These are phyloP conservation scores for Dolichoris vasculosae DNA, from an alignment of 1,140 invertebrate genomes.

Conservation along the genomic window DNA sequence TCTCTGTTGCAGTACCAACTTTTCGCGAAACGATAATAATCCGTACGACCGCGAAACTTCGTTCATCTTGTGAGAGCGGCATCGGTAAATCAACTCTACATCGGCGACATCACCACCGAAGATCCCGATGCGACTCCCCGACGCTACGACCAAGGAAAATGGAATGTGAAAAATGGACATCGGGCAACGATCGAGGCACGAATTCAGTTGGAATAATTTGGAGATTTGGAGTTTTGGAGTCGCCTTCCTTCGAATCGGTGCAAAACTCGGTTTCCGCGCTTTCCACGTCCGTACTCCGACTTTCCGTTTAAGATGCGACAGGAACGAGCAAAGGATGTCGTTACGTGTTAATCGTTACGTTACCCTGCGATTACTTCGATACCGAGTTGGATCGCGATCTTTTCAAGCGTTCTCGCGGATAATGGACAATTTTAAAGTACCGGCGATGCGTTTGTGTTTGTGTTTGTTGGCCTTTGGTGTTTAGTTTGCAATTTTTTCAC, in stretches of 20 bases:
- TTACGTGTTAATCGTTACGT: no score
- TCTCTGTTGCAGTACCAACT: constrained; percentile 83
- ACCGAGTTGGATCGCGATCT: no score
- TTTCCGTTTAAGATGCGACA: not conserved
- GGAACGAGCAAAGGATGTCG: not conserved
- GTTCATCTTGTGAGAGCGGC: constrained; percentile 56
- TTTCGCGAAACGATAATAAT: constrained; percentile 69
- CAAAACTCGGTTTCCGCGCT: not conserved
- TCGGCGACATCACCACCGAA: not conserved
- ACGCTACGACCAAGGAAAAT: not conserved
- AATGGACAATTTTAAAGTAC: not conserved
- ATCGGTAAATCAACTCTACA: not conserved
- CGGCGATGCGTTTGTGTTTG: not conserved
- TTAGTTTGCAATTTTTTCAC: not conserved
- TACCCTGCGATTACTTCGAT: no score
- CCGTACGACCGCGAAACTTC: constrained; percentile 56
- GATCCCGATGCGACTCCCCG: not conserved
- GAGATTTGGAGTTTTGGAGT: not conserved
- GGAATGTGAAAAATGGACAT: not conserved
- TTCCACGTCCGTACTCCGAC: not conserved
- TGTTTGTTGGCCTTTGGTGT: not conserved
- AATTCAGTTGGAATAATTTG: no score
- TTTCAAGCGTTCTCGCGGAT: no score
- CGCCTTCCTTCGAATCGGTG: not conserved
- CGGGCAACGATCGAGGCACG: not conserved